Evolutionary conservation across 2,797 vertebrate species (phyloP).

Genomic region (Sebastes kiyomatsui): DNA sequence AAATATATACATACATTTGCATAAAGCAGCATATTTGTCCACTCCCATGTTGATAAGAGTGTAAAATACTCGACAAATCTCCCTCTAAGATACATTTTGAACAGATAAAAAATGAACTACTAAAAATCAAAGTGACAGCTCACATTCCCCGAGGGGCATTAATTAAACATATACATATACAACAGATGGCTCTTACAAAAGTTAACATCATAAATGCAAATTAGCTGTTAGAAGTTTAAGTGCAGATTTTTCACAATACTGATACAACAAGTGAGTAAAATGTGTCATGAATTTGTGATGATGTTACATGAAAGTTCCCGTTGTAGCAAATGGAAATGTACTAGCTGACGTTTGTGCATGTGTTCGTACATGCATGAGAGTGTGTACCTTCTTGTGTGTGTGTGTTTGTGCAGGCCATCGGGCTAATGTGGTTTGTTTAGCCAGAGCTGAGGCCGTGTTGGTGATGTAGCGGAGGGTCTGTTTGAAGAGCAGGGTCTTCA

Average conservation of each 20-base stretch:
- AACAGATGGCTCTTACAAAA: neutral
- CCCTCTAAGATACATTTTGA: too few relatives aligned
- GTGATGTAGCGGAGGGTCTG: slow-evolving; percentile 38
- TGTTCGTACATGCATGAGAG: slow-evolving; percentile 5
- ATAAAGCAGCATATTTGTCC: too few relatives aligned
- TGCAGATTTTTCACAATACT: neutral
- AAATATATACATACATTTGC: too few relatives aligned
- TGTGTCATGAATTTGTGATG: neutral
- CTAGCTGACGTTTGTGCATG: slow-evolving; percentile 8
- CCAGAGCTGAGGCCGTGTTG: slow-evolving; percentile 31
- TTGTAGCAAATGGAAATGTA: slow-evolving; percentile 56
- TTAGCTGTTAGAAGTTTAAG: neutral
- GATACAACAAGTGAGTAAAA: neutral
- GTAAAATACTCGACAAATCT: too few relatives aligned
- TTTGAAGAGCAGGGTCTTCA: slow-evolving; percentile 61
- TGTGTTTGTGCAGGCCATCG: slow-evolving; percentile 29
- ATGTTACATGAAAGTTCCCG: neutral
- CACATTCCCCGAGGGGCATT: neutral
- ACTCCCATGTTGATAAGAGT: too few relatives aligned
- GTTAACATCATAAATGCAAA: neutral
- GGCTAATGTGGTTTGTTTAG: slow-evolving; percentile 60
- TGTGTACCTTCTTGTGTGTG: slow-evolving; percentile 3
- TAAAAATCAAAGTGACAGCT: neutral
- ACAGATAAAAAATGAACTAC: too few relatives aligned
- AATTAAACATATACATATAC: neutral